Evolutionary conservation across 2,113 vertebrate genomes (phyloP), one percentile per base, ranked within the genome.

Genomic region (Grantiella picta): DNA sequence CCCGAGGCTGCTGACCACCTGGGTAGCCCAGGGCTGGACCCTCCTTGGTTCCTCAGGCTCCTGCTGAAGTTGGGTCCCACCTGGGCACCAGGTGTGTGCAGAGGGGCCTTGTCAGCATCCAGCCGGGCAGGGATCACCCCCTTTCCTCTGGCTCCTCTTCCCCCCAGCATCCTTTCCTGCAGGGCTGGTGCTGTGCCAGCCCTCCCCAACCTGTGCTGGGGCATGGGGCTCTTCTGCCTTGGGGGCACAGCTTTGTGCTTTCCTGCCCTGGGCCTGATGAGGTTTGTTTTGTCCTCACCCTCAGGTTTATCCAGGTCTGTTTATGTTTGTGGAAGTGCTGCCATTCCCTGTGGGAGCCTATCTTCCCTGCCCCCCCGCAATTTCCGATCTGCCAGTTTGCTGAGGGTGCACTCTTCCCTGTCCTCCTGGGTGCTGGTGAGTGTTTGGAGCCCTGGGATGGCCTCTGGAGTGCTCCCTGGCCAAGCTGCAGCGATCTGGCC

Each of bases 261-360:
- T 38, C 75, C 45, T 23, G 44, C 50, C 42, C 60, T 65, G 36
- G 45, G 19, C 12, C 31, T 10, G 2, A 1, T n/a, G 45, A 44
- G 21, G 33, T 56, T 72, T 87, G 29, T 33, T 52, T 65, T 66
- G 60, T 44, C 27, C 11, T 57, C 16, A 3, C 38, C 6, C 24
- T 71, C 0, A 0, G 38, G 27, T 38, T 84, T 77, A 3, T 28
- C 8, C 1, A 2, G 22, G 23, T 40, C 1, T 33, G 22, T 42
- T 31, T 44, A 2, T 49, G 13, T 65, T 35, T 47, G 31, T 38
- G 56, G 50, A 61, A 42, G 71, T 0, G 6, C 82, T 78, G 78
- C 50, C 40, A 6, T 47, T 87, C 25, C 5, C 49, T 56, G 35
- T 45, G 64, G 14, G 73, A 40, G 21, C 15, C 35, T 31, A 11